Evolutionary conservation across 2,888 invertebrate species (phyloP).

Genomic region (Crepidodera aurea): DNA sequence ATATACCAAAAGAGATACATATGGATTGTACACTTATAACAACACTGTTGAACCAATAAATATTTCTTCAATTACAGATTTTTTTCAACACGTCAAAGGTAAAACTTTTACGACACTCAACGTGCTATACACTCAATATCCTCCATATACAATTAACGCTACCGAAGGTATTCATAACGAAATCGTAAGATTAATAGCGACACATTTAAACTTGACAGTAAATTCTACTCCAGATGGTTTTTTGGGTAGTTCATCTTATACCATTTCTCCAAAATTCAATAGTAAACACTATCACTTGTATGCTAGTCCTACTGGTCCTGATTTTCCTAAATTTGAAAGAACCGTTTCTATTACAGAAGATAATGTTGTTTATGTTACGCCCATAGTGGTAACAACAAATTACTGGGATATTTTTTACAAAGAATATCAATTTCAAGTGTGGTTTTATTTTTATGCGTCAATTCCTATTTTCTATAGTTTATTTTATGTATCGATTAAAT

Average conservation of each 20-base stretch:
- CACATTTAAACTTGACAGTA: no score
- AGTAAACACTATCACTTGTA: no score
- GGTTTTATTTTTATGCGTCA: background rate
- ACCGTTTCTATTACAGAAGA: background rate
- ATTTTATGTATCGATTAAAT: background rate
- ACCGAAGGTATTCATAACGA: background rate
- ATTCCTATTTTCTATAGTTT: background rate
- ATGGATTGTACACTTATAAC: background rate
- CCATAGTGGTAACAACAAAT: background rate
- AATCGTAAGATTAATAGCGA: no score
- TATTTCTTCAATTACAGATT: background rate
- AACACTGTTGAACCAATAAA: background rate
- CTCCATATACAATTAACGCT: background rate
- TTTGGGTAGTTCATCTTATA: no score
- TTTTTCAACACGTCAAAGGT: background rate
- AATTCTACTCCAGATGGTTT: no score
- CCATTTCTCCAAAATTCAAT: no score
- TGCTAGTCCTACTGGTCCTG: no score
- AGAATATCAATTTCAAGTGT: background rate
- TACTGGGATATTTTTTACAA: constrained; percentile 1
- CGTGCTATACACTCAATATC: background rate
- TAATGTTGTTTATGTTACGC: background rate
- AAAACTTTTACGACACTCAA: background rate
- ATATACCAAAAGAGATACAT: background rate
- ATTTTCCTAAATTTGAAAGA: background rate